phyloP scores from a whole-genome alignment of 2,113 vertebrate species.

The Potamarius usumacintae region DNA sequence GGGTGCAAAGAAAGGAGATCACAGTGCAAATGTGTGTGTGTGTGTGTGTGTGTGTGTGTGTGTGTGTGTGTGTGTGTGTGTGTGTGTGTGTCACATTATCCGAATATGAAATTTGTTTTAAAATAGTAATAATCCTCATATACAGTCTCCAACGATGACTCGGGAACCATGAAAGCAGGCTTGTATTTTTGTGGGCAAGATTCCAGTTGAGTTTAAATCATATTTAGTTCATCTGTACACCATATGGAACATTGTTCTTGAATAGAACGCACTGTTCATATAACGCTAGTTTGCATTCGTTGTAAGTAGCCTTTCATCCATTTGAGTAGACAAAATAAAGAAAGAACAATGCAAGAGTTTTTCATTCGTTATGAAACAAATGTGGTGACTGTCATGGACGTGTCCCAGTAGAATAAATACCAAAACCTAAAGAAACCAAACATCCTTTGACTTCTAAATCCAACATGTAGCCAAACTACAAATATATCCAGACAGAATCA shows the following conservation, averaged over 20 bases:
- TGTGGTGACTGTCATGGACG: neutral
- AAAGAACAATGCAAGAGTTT: neutral
- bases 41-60: too few relatives aligned
- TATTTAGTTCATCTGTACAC: conserved; percentile 22
- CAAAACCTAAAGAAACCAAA: neutral
- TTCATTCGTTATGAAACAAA: neutral
- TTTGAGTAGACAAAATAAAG: neutral
- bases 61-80: too few relatives aligned
- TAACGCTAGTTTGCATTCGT: neutral
- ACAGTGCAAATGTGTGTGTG: too few relatives aligned
- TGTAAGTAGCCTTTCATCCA: neutral
- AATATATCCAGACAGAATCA: conserved; percentile 5
- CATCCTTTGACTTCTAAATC: neutral
- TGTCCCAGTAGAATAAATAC: neutral
- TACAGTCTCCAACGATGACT: neutral
- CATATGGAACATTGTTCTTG: conserved; percentile 20
- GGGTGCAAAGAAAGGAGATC: too few relatives aligned
- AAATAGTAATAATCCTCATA: neutral
- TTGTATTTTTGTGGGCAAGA: neutral
- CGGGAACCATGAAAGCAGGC: neutral
- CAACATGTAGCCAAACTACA: conserved; percentile 12
- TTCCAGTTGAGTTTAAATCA: neutral
- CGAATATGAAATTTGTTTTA: neutral
- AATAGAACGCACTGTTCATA: conserved; percentile 9
- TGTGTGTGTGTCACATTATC: neutral